Conservation (phyloP, 35 echinoderm and acorn worm genomes). For the Strongylocentrotus purpuratus region DNA sequence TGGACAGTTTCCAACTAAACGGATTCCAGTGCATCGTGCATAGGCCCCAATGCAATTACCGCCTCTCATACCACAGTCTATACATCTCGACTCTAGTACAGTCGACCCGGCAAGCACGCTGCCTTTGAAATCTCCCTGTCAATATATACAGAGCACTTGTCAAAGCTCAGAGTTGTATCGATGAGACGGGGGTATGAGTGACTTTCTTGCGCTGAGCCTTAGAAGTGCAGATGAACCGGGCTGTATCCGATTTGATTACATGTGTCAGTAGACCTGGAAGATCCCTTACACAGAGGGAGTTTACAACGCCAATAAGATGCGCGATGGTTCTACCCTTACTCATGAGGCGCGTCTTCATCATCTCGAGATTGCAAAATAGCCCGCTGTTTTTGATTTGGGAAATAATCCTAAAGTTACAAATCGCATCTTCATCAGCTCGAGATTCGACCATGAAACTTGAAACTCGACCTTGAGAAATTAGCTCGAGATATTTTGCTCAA, state of each 20-base stretch:
- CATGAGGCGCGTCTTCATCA: too few species aligned
- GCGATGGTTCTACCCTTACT: not conserved
- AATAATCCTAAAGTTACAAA: too few species aligned
- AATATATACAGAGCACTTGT: not conserved
- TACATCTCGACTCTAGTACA: not conserved
- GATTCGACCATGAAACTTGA: too few species aligned
- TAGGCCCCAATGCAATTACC: not conserved
- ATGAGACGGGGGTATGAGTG: not conserved
- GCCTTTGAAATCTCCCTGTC: not conserved
- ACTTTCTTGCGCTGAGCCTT: not conserved
- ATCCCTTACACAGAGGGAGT: not conserved
- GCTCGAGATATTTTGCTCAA: too few species aligned
- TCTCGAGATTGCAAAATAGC: too few species aligned
- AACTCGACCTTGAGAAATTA: too few species aligned
- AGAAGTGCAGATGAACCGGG: conserved; percentile 27
- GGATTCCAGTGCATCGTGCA: not conserved
- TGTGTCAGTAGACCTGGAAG: not conserved
- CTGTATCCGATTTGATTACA: not conserved
- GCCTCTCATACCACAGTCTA: not conserved
- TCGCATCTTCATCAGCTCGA: too few species aligned
- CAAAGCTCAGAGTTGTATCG: not conserved
- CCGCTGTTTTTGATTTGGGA: too few species aligned
- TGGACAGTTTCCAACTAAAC: not conserved
- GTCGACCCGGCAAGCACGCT: not conserved
- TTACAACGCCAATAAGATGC: not conserved